phyloP scores from a whole-genome alignment of 2,888 invertebrate species.

The Itoplectis maculator region DNA sequence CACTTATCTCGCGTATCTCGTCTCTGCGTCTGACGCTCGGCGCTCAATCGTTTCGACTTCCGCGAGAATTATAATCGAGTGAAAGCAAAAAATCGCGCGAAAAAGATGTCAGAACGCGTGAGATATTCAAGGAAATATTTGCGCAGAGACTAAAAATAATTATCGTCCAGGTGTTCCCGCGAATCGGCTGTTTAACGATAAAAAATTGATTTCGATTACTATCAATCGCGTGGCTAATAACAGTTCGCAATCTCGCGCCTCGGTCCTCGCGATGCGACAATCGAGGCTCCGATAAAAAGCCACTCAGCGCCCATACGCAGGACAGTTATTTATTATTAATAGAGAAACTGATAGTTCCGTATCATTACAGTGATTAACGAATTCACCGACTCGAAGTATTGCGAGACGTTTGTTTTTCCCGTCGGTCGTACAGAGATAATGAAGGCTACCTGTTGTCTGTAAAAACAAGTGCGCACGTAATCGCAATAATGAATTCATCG shows the following conservation, averaged over 20 bases:
- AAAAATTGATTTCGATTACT: constrained; percentile 11
- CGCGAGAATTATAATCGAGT: not conserved
- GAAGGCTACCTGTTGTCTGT: not conserved
- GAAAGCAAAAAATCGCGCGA: not conserved
- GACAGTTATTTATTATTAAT: constrained; percentile 10
- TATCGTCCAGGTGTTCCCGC: not conserved
- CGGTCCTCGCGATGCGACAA: not conserved
- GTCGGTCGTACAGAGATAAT: not conserved
- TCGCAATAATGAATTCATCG: not conserved
- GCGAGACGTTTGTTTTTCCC: not conserved
- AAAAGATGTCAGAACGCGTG: not conserved
- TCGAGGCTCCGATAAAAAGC: not conserved
- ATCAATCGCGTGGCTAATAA: not conserved
- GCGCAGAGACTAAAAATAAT: not conserved
- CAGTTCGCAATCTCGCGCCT: not conserved
- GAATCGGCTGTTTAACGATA: not conserved
- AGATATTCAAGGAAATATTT: constrained; percentile 15
- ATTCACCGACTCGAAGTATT: not conserved
- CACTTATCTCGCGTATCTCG: not conserved
- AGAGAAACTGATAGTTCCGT: not conserved
- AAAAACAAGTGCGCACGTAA: not conserved
- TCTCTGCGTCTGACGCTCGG: not conserved
- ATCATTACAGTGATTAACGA: not conserved
- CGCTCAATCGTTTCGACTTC: not conserved
- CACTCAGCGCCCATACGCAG: not conserved